Percentiles rank a stretch among this genome's conserved stretches.
These are phyloP conservation scores for Platyscapa corneri DNA, from an alignment of 1,140 invertebrate species.

Conservation along the genomic window DNA sequence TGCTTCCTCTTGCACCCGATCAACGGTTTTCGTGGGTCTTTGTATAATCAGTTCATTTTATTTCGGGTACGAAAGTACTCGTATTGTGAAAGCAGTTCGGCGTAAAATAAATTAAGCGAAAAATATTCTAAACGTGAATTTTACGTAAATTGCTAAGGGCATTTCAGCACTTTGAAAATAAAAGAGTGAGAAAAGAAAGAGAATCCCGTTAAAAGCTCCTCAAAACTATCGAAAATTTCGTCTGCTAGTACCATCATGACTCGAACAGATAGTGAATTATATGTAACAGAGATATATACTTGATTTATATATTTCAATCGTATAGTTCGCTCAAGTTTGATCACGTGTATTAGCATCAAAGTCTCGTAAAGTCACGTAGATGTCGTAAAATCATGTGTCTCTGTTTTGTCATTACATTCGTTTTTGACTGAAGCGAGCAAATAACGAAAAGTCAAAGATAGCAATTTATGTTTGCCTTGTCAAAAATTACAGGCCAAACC, in stretches of 20 bases:
- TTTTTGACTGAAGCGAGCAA: not conserved
- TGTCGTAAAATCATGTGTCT: not conserved
- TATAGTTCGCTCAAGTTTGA: not conserved
- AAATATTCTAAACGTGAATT: not conserved
- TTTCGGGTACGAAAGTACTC: not conserved
- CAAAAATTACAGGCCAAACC: not conserved
- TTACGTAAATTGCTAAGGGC: not conserved
- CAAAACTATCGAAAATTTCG: not conserved
- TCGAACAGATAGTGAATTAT: not conserved
- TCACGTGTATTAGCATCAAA: slow-evolving; percentile 6
- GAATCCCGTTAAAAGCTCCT: not conserved
- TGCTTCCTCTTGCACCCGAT: not conserved
- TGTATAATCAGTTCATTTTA: not conserved
- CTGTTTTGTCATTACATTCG: not conserved
- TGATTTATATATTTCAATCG: not conserved
- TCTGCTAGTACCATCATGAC: not conserved
- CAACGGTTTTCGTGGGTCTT: not conserved
- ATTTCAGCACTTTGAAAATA: not conserved
- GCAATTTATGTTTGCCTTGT: not conserved
- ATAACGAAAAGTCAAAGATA: not conserved
- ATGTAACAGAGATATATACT: not conserved
- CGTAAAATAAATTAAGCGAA: not conserved
- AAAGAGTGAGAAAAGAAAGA: not conserved
- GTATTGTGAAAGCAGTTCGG: not conserved
- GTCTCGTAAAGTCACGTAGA: not conserved